Base-by-base conservation (phyloP, 92 coral and sea anemone genomes). In the Porites evermanni region DNA sequence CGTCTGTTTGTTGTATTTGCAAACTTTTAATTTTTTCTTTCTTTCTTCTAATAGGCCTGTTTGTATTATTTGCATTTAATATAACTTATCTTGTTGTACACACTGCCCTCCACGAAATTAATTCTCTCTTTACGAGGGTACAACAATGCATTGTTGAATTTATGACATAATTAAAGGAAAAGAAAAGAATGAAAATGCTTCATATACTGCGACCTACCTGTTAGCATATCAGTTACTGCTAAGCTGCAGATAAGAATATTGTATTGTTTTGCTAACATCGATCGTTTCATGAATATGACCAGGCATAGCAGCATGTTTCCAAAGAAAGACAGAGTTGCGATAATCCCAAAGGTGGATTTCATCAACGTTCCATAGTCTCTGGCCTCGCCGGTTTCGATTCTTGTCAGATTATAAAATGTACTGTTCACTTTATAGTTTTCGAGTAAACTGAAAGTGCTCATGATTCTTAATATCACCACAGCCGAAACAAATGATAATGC, bases 181-280 rank as follows among this genome's bases (percentile, higher is more conserved):
- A 59, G 50, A 24, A 38, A 24, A 26, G 12, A 29, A 1, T 7
- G 1, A 38, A 23, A 50, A 53, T 56, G 61, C 16, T 56, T 56
- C 3, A 56, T 56, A 6, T 56, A 11, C 12, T 2, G 61, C 16
- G 61, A 14, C 94, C 19, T 60, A 94, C 98, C 98, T 83, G 98
- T 91, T 6, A 92, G 77, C 91, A 90, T 94, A 66, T 94, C 98
- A 12, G 98, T 86, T 0, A 94, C 88, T 12, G 98, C 98, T 63
- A 94, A 84, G 72, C 82, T 94, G 73, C 84, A 81, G 68, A 94
- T 94, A 21, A 94, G 91, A 52, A 92, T 89, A 70, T 89, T 94
- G 90, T 96, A 95, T 12, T 98, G 89, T 64, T 91, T 94, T 7
- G 80, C 79, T 6, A 95, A 87, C 97, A 94, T 92, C 18, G 92